Percentiles rank a stretch among this genome's conserved stretches.
Conservation (phyloP, 2,797 vertebrate species). For the Semotilus atromaculatus region DNA sequence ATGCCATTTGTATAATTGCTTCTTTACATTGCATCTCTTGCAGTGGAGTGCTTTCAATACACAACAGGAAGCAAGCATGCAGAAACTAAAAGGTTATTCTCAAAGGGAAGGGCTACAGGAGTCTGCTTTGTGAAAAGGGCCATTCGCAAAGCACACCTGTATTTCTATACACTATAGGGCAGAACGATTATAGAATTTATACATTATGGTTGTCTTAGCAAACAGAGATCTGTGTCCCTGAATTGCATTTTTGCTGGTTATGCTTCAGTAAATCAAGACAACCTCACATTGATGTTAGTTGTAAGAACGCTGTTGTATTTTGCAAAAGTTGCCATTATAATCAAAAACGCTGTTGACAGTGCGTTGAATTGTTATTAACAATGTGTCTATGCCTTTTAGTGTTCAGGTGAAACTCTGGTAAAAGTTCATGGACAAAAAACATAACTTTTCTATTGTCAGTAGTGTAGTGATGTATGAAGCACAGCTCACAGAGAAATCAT, state of each 20-base stretch:
- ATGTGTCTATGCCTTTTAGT: not conserved
- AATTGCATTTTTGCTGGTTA: not conserved
- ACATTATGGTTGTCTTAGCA: not conserved
- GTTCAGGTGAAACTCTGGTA: not conserved
- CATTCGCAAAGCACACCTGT: not conserved
- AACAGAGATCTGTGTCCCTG: not conserved
- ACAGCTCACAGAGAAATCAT: not conserved
- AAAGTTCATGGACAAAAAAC: not conserved
- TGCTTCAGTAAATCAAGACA: not conserved
- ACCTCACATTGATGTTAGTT: not conserved
- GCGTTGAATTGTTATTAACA: not conserved
- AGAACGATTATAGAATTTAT: not conserved
- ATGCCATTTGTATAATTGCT: conserved; percentile 36
- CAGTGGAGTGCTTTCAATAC: conserved; percentile 1
- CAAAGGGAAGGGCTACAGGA: not conserved
- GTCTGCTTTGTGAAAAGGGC: not conserved
- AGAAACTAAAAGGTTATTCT: not conserved
- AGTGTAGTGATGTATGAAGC: not conserved
- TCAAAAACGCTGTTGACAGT: not conserved
- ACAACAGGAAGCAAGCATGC: not conserved
- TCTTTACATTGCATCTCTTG: conserved; percentile 5
- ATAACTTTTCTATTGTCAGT: not conserved
- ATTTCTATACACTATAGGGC: not conserved
- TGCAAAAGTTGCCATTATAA: not conserved
- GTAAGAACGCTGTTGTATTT: not conserved